Evolutionary conservation across 37 sponge, comb jelly and placozoan genomes (phyloP).

Genomic region (Beroe forskalii): DNA sequence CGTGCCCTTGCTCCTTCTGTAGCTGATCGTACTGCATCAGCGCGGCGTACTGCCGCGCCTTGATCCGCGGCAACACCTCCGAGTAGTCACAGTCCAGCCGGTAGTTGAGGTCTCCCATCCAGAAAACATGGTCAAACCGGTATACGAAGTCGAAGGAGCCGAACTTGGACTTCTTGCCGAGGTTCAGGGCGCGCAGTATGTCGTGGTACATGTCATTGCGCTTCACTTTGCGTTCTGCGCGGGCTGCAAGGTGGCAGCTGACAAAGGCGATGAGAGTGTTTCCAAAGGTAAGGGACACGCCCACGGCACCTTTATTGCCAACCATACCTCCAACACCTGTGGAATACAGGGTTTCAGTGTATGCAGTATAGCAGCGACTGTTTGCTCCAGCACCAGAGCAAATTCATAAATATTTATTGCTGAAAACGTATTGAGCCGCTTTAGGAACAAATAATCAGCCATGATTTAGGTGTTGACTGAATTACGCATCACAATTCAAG

Average conservation of each 20-base stretch:
- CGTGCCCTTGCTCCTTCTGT: slow-evolving; percentile 73
- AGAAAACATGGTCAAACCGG: slow-evolving; percentile 94
- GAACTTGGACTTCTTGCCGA: slow-evolving; percentile 66
- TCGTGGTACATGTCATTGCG: slow-evolving; percentile 93
- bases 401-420: no score
- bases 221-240: slow-evolving; percentile 69
- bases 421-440: no score
- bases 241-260: slow-evolving; percentile 88
- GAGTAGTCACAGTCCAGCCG: slow-evolving; percentile 37
- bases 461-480: no score
- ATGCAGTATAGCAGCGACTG: no score
- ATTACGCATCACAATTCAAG: no score
- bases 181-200: slow-evolving; percentile 81
- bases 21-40: slow-evolving; percentile 86
- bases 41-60: background rate
- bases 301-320: slow-evolving; percentile 97
- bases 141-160: slow-evolving; percentile 79
- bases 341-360: no score
- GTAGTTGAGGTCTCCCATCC: slow-evolving; percentile 97
- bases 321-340: slow-evolving; percentile 42
- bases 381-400: no score
- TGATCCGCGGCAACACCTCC: background rate
- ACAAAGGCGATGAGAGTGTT: slow-evolving; percentile 84
- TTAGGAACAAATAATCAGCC: no score
- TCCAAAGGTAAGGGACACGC: slow-evolving; percentile 82